Conservation (phyloP, 2,113 vertebrate species). For the Melanostigma gelatinosum region DNA sequence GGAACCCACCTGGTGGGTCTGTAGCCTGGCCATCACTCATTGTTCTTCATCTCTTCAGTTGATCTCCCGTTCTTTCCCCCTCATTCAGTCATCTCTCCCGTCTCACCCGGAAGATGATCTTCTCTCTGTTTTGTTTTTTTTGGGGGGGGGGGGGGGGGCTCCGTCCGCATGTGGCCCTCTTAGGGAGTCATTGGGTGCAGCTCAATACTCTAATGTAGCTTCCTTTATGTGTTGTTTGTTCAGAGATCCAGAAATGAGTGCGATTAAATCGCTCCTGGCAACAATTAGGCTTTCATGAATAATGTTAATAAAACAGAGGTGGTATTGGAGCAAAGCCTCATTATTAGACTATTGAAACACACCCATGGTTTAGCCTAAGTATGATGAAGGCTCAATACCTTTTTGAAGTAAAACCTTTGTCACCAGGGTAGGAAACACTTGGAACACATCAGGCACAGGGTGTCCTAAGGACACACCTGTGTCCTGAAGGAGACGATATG, state of each 20-base stretch:
- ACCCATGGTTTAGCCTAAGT: conserved; percentile 55
- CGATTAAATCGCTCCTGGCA: conserved; percentile 11
- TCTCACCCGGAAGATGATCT: conserved; percentile 35
- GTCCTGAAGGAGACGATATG: conserved; percentile 38
- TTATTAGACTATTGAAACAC: conserved; percentile 67
- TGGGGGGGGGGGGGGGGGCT: conserved; percentile 1
- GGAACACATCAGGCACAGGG: neutral
- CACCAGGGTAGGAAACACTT: neutral
- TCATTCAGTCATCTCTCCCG: conserved; percentile 24
- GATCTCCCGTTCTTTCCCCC: conserved; percentile 1
- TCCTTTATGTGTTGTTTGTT: conserved; percentile 35
- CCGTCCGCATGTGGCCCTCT: conserved; percentile 65
- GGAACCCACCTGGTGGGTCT: conserved; percentile 65
- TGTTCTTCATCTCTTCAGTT: conserved; percentile 55
- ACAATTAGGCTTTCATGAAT: conserved; percentile 5
- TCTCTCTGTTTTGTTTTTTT: conserved; percentile 32
- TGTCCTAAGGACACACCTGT: neutral
- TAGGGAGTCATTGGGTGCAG: conserved; percentile 59
- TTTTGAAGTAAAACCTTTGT: conserved; percentile 17
- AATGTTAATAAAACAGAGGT: conserved; percentile 5
- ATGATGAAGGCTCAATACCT: conserved; percentile 64
- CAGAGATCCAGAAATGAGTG: conserved; percentile 14
- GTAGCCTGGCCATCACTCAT: conserved; percentile 70
- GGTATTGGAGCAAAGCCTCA: conserved; percentile 44
- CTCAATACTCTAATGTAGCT: conserved; percentile 68